Evolutionary conservation across 2,797 vertebrate species (phyloP).

Genomic region (Perodicticus potto): DNA sequence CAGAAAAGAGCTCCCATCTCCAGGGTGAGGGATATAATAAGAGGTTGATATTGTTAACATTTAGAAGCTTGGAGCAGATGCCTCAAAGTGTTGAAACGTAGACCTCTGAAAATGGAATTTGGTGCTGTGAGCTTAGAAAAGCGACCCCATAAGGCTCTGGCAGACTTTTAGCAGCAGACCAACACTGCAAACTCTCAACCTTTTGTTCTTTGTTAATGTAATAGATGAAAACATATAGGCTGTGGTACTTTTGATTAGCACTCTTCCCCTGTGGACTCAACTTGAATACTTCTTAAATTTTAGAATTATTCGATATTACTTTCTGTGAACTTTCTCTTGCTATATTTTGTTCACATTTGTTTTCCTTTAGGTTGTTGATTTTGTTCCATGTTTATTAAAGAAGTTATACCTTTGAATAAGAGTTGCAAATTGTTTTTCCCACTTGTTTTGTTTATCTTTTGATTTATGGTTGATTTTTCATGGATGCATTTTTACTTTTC

Average conservation of each 20-base stretch:
- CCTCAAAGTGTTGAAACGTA: background rate
- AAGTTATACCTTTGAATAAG: background rate
- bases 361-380: background rate
- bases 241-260: background rate
- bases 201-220: background rate
- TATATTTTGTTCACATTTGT: background rate
- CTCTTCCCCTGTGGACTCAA: background rate
- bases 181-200: background rate
- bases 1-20: background rate
- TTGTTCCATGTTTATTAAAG: background rate
- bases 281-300: background rate
- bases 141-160: too few species aligned
- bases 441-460: slow-evolving; percentile 12
- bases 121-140: background rate
- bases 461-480: background rate
- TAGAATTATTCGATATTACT: background rate
- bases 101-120: background rate
- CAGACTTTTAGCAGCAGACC: background rate
- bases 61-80: background rate
- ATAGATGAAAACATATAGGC: background rate
- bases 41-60: background rate
- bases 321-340: background rate
- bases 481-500: background rate
- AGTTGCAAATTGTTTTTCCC: background rate
- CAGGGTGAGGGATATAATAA: background rate